A percentile compares a stretch with the other conserved stretches of the same genome.
Evolutionary conservation across 1,140 invertebrate species (phyloP).

Genomic region (Lasioglossum baleicum): DNA sequence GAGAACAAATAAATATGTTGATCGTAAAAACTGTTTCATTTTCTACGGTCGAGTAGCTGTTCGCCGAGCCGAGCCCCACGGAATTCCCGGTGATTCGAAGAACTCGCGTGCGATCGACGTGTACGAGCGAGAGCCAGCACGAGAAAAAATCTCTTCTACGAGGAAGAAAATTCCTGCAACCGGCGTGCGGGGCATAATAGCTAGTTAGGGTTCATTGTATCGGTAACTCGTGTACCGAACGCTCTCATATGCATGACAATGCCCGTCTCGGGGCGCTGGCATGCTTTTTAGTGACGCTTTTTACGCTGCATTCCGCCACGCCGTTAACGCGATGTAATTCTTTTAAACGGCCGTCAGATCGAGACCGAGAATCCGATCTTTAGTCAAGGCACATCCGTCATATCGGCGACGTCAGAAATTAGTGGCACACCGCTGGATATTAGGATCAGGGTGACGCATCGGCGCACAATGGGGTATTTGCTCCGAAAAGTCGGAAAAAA

Average conservation of each 20-base stretch:
- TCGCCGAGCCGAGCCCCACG: not conserved
- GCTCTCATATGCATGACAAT: conserved; percentile 72
- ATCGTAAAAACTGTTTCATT: conserved; percentile 42
- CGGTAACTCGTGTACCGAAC: conserved; percentile 60
- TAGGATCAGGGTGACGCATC: not conserved
- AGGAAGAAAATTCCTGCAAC: conserved; percentile 58
- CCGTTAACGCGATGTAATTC: conserved; percentile 54
- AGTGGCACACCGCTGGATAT: not conserved
- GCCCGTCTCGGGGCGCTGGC: conserved; percentile 51
- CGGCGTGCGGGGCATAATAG: conserved; percentile 69
- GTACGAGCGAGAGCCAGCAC: not conserved
- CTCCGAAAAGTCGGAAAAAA: too few relatives aligned
- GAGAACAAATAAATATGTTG: conserved; percentile 45
- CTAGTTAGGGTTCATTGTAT: conserved; percentile 76
- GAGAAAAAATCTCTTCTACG: conserved; percentile 60
- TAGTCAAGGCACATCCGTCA: conserved; percentile 65
- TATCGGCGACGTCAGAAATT: conserved; percentile 32
- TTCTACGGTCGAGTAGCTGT: not conserved
- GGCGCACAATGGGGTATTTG: too few relatives aligned
- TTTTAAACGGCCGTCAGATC: conserved; percentile 55
- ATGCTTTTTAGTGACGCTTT: conserved; percentile 63
- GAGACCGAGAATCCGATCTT: conserved; percentile 49
- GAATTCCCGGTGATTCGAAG: conserved; percentile 10
- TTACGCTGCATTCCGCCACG: conserved; percentile 53
- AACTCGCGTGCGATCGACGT: not conserved